phyloP scores from a whole-genome alignment of 2,797 vertebrate species.

The Iguana delicatissima region DNA sequence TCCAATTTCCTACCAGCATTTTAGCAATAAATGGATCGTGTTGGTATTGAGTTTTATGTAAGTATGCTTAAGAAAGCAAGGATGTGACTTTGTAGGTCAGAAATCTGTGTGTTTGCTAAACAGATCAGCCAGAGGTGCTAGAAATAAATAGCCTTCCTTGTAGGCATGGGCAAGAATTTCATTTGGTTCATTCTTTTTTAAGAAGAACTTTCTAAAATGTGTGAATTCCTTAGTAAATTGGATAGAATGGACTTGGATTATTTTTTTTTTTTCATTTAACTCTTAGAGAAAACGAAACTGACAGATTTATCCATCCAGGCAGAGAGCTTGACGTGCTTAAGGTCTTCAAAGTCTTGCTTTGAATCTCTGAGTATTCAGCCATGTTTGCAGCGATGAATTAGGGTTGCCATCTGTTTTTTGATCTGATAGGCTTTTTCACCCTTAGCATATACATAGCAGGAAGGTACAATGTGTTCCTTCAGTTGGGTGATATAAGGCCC shows the following conservation, averaged over 20 bases:
- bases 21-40: slow-evolving; percentile 71
- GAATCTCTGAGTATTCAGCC: background rate
- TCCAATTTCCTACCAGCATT: slow-evolving; percentile 69
- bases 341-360: background rate
- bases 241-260: background rate
- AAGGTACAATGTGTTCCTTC: background rate
- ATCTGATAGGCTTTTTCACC: background rate
- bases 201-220: background rate
- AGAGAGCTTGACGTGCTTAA: background rate
- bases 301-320: background rate
- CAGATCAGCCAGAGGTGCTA: slow-evolving; percentile 61
- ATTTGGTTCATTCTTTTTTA: background rate
- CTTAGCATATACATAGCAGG: background rate
- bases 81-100: slow-evolving; percentile 66
- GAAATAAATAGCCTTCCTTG: background rate
- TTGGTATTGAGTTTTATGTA: slow-evolving; percentile 74
- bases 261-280: background rate
- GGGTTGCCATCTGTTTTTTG: background rate
- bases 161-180: background rate
- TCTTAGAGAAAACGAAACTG: background rate
- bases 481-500: background rate
- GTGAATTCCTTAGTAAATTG: background rate
- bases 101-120: slow-evolving; percentile 71
- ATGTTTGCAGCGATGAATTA: background rate
- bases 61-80: slow-evolving; percentile 68